Conservation (phyloP, 1,140 invertebrate species). For the Drosophila baimaii region DNA sequence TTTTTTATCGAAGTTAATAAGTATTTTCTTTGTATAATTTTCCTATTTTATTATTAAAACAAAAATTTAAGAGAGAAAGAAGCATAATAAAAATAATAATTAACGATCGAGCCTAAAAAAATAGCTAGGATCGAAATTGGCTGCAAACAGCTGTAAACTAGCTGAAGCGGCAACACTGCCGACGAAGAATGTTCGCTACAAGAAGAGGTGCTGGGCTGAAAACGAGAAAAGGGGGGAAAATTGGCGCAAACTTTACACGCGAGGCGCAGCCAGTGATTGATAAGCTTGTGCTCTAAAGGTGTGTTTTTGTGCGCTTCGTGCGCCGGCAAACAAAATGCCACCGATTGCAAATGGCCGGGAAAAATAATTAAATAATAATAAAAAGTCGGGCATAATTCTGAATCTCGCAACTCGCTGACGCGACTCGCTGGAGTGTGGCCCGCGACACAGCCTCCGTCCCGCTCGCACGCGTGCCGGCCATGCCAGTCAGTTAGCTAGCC, state of each 20-base stretch:
- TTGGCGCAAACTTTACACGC: conserved; percentile 50
- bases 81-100: too few relatives aligned
- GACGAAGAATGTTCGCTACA: conserved; percentile 18
- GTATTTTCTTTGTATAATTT: too few relatives aligned
- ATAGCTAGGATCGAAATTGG: not conserved
- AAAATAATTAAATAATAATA: conserved; percentile 39
- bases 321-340: conserved; percentile 8
- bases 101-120: not conserved
- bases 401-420: conserved; percentile 28
- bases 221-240: conserved; percentile 32
- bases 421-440: conserved; percentile 22
- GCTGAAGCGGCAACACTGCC: not conserved
- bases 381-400: conserved; percentile 46
- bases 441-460: conserved; percentile 15
- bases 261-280: conserved; percentile 24
- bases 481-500: conserved; percentile 14
- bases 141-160: not conserved
- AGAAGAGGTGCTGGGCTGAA: conserved; percentile 20
- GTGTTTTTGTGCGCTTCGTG: not conserved
- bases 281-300: conserved; percentile 6
- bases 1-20: too few relatives aligned
- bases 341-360: conserved; percentile 1
- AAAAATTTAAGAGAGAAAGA: too few relatives aligned
- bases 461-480: conserved; percentile 13
- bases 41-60: not conserved